phyloP scores from a whole-genome alignment of 2,113 vertebrate species.

The Scomber japonicus region DNA sequence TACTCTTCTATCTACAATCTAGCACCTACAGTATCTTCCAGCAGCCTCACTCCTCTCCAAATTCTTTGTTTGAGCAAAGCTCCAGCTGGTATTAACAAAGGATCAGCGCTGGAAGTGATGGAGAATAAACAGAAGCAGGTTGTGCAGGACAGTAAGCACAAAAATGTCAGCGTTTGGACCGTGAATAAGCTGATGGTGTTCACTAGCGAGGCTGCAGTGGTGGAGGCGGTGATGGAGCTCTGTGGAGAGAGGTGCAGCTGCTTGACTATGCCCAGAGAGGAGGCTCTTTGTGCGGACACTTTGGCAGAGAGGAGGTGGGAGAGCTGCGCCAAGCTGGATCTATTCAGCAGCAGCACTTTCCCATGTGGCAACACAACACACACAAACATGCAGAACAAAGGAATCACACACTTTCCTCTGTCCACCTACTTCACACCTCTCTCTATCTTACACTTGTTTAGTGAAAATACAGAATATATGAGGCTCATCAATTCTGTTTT shows the following conservation, averaged over 20 bases:
- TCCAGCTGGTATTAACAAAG: slow-evolving; percentile 59
- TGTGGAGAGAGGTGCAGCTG: slow-evolving; percentile 28
- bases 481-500: not conserved
- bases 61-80: slow-evolving; percentile 65
- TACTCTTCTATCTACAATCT: slow-evolving; percentile 23
- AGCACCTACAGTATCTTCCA: slow-evolving; percentile 37
- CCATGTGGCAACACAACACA: slow-evolving; percentile 65
- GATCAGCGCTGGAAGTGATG: slow-evolving; percentile 62
- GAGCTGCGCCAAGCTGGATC: slow-evolving; percentile 53
- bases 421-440: not conserved
- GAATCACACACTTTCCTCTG: not conserved
- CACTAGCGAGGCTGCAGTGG: slow-evolving; percentile 7
- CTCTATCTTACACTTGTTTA: not conserved
- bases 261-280: slow-evolving; percentile 43
- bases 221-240: slow-evolving; percentile 7
- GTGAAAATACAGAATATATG: not conserved
- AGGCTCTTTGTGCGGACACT: slow-evolving; percentile 68
- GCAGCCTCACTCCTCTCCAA: slow-evolving; percentile 38
- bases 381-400: slow-evolving; percentile 50
- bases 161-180: slow-evolving; percentile 6
- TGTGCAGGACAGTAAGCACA: slow-evolving; percentile 26
- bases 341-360: slow-evolving; percentile 60
- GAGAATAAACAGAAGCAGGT: slow-evolving; percentile 67
- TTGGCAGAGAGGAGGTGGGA: slow-evolving; percentile 46
- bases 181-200: slow-evolving; percentile 27